Base-by-base conservation (phyloP, 2,888 invertebrate genomes). In the Timema cristinae region DNA sequence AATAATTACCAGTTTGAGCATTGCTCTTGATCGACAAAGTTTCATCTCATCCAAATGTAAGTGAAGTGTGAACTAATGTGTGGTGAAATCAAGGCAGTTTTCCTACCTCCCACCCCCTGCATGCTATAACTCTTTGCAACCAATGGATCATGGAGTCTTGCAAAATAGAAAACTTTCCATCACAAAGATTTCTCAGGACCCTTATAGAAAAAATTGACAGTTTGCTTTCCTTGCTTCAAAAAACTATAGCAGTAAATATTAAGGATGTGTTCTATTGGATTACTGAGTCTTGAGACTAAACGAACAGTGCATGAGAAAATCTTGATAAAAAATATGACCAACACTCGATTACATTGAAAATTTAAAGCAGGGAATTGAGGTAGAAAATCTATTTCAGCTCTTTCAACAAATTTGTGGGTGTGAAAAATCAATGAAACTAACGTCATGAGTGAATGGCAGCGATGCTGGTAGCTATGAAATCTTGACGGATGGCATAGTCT, bases 371-470 rank as follows among this genome's bases (percentile, higher is more conserved):
- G 56, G n/a, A 59, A n/a, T 5, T 59, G 5, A 59, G 32, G 15
- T n/a, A 59, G 0, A 59, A 59, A 59, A 59, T 59, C 0, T 59
- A 16, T n/a, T 59, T n/a, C 59, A 59, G 59, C 59, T 59, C 32
- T 13, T 59, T 59, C 59, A 59, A 59, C n/a, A 59, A 66, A 66
- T 66, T 49, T 47, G 32, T 48, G 66, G 66, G 49, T 66, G 47
- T n/a, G 66, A 66, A 47, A 2, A 66, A 47, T 16, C 9, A 7
- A 7, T 66, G 66, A 66, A 66, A 49, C 15, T 6, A 47, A 66
- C 66, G 4, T 66, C 0, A 32, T 66, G 66, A 66, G 49, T 66
- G 48, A 47, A 66, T 66, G 66, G 15, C 66, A 66, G 66, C 47
- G 13, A 9, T 63, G 9, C 13, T 66, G 47, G 11, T 32, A 66